Evolutionary conservation across 2,113 vertebrate genomes (phyloP), one percentile per base, ranked within the genome.

Genomic region (Silurus glanis): DNA sequence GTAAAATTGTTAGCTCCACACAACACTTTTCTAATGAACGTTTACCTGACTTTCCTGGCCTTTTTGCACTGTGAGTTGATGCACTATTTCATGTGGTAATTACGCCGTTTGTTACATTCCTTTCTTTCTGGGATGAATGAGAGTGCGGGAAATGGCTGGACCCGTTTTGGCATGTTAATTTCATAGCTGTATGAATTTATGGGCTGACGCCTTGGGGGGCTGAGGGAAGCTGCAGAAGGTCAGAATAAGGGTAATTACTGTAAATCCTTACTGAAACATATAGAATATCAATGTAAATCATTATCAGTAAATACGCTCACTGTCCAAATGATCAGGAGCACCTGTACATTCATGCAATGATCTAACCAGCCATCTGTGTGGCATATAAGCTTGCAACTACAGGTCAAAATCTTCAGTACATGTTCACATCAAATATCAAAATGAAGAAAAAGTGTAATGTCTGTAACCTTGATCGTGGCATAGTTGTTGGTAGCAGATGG

Each of bases 121-220:
- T 86, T 89, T 89, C 85, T 94, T 88, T 49, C 45, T 45, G 92
- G 92, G 94, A 92, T 94, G 94, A 96, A 95, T 95, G 95, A 95
- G 95, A 93, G 94, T 92, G 91, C 88, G 92, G 94, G 94, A 91
- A 93, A 93, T 93, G 94, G 94, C 91, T 92, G 94, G 81, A 88
- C 67, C 92, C 93, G 87, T 94, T 93, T 89, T 94, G 94, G 93
- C 92, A 94, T 93, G 91, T 95, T 96, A 92, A 94, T 94, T 95
- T 96, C 93, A 95, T 95, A 94, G 94, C 92, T 95, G 91, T 93
- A 94, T 95, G 93, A 95, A 96, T 94, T 94, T 93, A 94, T 93
- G 94, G 90, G 93, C 14, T 25, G 84, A 93, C 94, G 91, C 92
- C 87, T 78, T 37, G 37, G 64, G 92, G 55, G 92, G 91, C 90